These are phyloP conservation scores for Steatornis caripensis DNA, from an alignment of 2,113 vertebrate genomes.

Conservation along the genomic window DNA sequence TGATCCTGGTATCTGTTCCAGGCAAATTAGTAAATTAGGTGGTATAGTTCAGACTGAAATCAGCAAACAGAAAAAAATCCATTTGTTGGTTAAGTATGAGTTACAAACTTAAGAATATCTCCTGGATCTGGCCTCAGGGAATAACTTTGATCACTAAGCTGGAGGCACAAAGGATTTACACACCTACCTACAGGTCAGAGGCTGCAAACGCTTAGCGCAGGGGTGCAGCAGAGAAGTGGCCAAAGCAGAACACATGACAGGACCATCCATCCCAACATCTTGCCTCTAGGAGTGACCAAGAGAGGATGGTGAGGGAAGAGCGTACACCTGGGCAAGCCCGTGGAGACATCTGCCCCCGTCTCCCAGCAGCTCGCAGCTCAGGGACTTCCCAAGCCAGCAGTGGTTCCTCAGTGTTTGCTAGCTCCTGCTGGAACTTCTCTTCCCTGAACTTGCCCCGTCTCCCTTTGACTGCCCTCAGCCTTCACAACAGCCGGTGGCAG, in stretches of 20 bases:
- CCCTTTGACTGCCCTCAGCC: background rate
- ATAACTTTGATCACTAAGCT: background rate
- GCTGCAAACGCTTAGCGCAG: background rate
- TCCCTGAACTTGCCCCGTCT: background rate
- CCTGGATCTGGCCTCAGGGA: background rate
- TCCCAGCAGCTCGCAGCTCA: background rate
- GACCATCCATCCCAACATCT: background rate
- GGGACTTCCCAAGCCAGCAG: background rate
- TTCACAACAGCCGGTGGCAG: background rate
- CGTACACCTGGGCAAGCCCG: background rate
- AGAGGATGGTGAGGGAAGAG: background rate
- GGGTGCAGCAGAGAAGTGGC: background rate
- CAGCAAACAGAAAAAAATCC: background rate
- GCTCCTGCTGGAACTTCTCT: background rate
- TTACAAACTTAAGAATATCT: background rate
- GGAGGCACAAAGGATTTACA: background rate
- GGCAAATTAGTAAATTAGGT: background rate
- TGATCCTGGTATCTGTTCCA: background rate
- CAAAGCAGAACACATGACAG: background rate
- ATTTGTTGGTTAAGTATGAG: background rate
- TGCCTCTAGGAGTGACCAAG: background rate
- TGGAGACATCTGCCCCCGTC: background rate
- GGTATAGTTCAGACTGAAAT: background rate
- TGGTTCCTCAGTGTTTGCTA: background rate
- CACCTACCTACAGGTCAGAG: background rate